Percentiles rank a stretch among this genome's conserved stretches.
Conservation (phyloP, 1,140 invertebrate genomes). For the Fopius arisanus region DNA sequence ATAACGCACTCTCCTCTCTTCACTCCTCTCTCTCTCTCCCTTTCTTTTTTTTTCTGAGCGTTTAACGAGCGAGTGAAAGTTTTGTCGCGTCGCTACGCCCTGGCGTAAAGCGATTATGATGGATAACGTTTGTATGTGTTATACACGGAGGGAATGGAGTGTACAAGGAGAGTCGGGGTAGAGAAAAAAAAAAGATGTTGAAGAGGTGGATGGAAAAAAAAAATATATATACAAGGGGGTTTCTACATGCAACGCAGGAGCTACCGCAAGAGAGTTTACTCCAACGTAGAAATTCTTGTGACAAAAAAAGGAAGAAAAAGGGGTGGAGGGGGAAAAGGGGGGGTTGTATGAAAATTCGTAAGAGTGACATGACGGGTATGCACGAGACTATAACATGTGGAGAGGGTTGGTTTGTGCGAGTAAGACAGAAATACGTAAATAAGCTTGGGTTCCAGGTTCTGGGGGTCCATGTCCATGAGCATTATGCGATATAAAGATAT, state of each 20-base stretch:
- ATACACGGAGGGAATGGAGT: constrained; percentile 4
- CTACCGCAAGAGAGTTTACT: constrained; percentile 11
- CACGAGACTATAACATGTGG: neutral
- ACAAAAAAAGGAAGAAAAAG: neutral
- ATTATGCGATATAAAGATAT: constrained; percentile 13
- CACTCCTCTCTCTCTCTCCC: too few relatives aligned
- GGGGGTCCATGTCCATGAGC: neutral
- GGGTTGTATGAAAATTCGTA: neutral
- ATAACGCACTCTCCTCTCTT: too few relatives aligned
- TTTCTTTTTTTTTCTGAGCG: neutral
- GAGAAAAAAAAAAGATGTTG: neutral
- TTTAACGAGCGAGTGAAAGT: constrained; percentile 28
- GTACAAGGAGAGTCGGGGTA: neutral
- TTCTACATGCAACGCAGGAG: constrained; percentile 8
- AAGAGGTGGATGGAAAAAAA: constrained; percentile 4
- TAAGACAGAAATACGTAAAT: constrained; percentile 13
- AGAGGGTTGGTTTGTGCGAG: neutral
- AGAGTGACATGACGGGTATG: neutral
- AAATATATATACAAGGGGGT: neutral
- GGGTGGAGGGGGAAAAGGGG: neutral
- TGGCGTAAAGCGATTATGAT: constrained; percentile 52
- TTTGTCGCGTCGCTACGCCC: constrained; percentile 24
- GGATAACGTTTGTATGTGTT: constrained; percentile 42
- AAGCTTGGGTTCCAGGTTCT: neutral
- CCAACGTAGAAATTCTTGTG: neutral